Conservation (phyloP, 2,113 vertebrate species). For the Dunckerocampus dactyliophorus region DNA sequence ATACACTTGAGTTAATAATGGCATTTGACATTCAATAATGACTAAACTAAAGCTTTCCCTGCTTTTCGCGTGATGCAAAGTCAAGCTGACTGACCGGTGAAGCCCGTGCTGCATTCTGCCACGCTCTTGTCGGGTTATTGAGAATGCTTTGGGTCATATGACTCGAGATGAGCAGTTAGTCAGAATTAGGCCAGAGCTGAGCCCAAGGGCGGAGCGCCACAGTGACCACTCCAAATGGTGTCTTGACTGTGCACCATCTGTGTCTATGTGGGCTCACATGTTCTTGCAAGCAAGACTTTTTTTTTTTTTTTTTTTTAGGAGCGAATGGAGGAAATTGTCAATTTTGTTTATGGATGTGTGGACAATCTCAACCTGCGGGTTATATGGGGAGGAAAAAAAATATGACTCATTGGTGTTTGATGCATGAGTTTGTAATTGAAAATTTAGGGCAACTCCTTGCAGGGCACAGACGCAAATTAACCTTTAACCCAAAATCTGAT, state of each 20-base stretch:
- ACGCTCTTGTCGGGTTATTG: constrained; percentile 29
- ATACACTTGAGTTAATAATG: constrained; percentile 27
- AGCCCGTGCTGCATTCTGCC: constrained; percentile 12
- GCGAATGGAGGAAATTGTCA: neutral
- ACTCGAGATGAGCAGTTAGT: constrained; percentile 48
- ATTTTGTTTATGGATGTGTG: neutral
- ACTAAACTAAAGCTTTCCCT: constrained; percentile 7
- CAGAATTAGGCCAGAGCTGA: constrained; percentile 58
- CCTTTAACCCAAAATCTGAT: constrained; percentile 21
- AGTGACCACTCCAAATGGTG: constrained; percentile 58
- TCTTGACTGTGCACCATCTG: constrained; percentile 51
- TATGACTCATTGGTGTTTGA: constrained; percentile 22
- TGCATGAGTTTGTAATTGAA: constrained; percentile 44
- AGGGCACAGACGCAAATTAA: constrained; percentile 36
- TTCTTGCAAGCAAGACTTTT: neutral
- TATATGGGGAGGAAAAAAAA: constrained; percentile 7
- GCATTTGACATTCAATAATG: constrained; percentile 16
- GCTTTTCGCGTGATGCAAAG: constrained; percentile 12
- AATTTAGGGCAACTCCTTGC: constrained; percentile 19
- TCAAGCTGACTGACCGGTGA: constrained; percentile 16
- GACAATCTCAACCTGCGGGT: neutral
- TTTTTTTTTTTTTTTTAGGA: no score
- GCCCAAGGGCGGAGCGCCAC: constrained; percentile 47
- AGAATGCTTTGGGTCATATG: constrained; percentile 51
- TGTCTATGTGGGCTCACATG: neutral